Evolutionary conservation across 2,888 invertebrate species (phyloP), one percentile per base, ranked within the genome.

Genomic region (Perizoma flavofasciatum): DNA sequence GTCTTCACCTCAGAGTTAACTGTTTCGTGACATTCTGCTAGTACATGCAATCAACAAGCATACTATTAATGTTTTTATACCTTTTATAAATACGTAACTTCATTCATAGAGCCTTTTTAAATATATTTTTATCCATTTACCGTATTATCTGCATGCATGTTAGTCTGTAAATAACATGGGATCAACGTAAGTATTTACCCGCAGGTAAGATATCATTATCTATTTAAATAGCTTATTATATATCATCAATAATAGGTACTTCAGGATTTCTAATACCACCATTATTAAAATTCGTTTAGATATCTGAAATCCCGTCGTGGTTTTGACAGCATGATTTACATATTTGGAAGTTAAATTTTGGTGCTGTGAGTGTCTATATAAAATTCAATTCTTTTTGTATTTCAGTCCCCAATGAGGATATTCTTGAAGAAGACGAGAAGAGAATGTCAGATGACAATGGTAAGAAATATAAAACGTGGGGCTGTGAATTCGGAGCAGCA

Each of bases 381-480:
- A 61, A 39, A 51, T 41, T 22, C 22, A 22, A 22, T 55, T 8
- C 22, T 6, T 52, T 59, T 72, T 74, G 71, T 66, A 58, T 88
- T 89, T 74, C 81, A 92, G 92, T 92, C 57, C 92, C 92, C 48
- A 92, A 92, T 70, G 92, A 92, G 65, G 92, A 92, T 65, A 92
- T 92, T 59, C 79, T 92, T 35, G 92, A 92, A 81, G 92, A 92
- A 68, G 92, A 92, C 51, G 92, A 92, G 73, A 82, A 87, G 56
- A 81, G 92, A 79, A 69, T 91, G 72, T 89, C 91, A 1, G 89
- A 89, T 63, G 92, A 90, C 40, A 89, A 89, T 70, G 90, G 91
- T 89, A 81, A 62, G 55, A 22, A 32, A 9, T n/a, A 5, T 7
- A 44, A 22, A 22, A 22, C 22, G 3, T 22, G 22, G 22, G 22